A percentile compares a stretch with the other conserved stretches of the same genome.
Evolutionary conservation across 2,888 invertebrate species (phyloP).

Genomic region (Sminthurinus aureus): DNA sequence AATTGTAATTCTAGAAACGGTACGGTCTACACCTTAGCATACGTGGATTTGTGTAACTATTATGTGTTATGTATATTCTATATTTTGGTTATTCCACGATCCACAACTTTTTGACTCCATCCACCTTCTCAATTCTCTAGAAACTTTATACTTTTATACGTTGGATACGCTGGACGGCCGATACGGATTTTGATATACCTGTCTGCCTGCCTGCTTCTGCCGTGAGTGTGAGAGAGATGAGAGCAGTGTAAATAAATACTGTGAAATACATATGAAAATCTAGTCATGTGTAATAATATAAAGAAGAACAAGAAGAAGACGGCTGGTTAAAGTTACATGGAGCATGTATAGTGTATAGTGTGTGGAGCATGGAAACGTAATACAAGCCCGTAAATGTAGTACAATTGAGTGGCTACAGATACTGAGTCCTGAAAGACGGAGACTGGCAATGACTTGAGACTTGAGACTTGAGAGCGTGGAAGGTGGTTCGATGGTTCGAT

Average conservation of each 20-base stretch:
- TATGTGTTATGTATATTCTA: no score
- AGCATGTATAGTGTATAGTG: background rate
- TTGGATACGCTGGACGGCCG: background rate
- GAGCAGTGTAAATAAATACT: constrained; percentile 20
- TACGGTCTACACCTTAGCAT: background rate
- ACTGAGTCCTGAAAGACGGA: no score
- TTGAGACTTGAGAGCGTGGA: no score
- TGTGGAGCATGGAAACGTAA: background rate
- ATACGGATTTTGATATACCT: background rate
- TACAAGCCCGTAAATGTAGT: no score
- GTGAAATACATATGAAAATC: background rate
- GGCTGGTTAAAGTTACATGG: background rate
- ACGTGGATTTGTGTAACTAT: background rate
- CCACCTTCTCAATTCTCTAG: constrained; percentile 4
- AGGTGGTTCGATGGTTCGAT: no score
- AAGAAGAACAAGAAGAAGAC: background rate
- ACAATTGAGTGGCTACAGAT: no score
- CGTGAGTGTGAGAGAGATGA: background rate
- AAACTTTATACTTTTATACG: background rate
- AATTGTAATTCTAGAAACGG: background rate
- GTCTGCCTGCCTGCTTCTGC: background rate
- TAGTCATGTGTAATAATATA: background rate
- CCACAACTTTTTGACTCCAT: background rate
- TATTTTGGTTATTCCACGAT: background rate
- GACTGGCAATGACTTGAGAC: no score